phyloP scores from a whole-genome alignment of 1,140 invertebrate genomes.

The Drosophila neocordata region DNA sequence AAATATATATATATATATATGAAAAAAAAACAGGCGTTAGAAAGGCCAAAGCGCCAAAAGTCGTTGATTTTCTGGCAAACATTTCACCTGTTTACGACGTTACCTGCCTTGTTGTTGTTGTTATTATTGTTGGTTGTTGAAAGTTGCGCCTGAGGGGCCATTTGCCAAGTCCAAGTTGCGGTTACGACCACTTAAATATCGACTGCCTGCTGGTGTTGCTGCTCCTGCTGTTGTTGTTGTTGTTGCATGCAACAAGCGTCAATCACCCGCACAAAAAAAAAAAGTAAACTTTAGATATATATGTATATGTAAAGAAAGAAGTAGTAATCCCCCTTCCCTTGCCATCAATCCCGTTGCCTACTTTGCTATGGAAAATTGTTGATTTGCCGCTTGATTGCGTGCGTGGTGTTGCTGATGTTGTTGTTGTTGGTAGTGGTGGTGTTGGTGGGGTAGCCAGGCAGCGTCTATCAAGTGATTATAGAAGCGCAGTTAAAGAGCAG shows the following conservation, averaged over 20 bases:
- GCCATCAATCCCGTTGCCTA: constrained; percentile 50
- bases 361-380: constrained; percentile 78
- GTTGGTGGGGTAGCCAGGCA: constrained; percentile 3
- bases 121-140: constrained; percentile 26
- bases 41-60: constrained; percentile 56
- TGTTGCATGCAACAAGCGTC: constrained; percentile 78
- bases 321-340: no score
- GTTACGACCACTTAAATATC: constrained; percentile 79
- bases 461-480: constrained; percentile 60
- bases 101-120: constrained; percentile 2
- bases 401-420: constrained; percentile 31
- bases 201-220: constrained; percentile 58
- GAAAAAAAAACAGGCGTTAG: constrained; percentile 37
- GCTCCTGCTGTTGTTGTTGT: constrained; percentile 31
- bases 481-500: constrained; percentile 53
- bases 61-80: constrained; percentile 72
- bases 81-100: constrained; percentile 69
- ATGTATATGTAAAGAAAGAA: no score
- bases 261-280: constrained; percentile 77
- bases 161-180: constrained; percentile 62
- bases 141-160: constrained; percentile 59
- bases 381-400: constrained; percentile 81
- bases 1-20: neutral
- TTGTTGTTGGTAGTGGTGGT: no score
- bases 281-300: constrained; percentile 18